Evolutionary conservation across 2,888 invertebrate species (phyloP).

Genomic region (Caenorhabditis sp.): DNA sequence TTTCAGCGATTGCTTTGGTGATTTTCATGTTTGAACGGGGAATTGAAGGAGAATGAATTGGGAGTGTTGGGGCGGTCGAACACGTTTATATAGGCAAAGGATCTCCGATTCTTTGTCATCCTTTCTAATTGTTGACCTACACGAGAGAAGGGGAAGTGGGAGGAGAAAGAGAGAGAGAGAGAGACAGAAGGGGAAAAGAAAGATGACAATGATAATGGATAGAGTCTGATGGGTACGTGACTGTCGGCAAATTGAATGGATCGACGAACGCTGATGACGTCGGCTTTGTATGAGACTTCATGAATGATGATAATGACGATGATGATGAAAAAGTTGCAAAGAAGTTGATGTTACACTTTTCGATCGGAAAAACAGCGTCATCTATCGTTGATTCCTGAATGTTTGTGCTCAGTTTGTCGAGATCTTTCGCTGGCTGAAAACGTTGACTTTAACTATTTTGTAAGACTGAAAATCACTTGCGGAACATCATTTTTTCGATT

Average conservation of each 20-base stretch:
- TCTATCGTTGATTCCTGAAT: too few species aligned
- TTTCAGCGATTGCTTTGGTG: constrained; percentile 38
- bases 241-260: not conserved
- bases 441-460: too few species aligned
- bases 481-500: too few species aligned
- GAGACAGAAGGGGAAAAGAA: not conserved
- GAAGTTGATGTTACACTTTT: too few species aligned
- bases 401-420: too few species aligned
- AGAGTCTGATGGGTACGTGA: constrained; percentile 4
- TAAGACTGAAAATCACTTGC: too few species aligned
- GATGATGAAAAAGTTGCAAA: constrained; percentile 3
- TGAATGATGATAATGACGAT: not conserved
- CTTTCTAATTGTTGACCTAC: constrained; percentile 9
- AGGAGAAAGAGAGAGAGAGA: not conserved
- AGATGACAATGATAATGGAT: not conserved
- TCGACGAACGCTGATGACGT: too few species aligned
- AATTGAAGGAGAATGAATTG: not conserved
- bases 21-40: constrained; percentile 23
- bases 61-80: not conserved
- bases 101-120: constrained; percentile 3
- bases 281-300: too few species aligned
- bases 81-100: constrained; percentile 6
- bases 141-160: not conserved
- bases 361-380: too few species aligned
- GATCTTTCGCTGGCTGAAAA: too few species aligned